Evolutionary conservation across 2,888 invertebrate species (phyloP), one percentile per base, ranked within the genome.

Genomic region (Eilema caniola): DNA sequence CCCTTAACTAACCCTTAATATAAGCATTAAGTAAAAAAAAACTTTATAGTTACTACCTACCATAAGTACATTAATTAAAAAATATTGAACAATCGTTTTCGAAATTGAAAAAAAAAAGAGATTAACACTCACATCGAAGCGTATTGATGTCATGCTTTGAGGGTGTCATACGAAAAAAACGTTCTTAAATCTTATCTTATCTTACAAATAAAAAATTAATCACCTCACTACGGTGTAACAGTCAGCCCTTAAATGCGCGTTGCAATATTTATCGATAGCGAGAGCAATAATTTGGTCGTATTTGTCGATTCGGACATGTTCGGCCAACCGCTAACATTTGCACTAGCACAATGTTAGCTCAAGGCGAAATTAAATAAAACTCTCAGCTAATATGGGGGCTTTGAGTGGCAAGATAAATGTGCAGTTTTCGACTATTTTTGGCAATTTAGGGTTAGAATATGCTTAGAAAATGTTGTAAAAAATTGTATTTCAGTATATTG

Each of bases 321-420:
- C 83, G 90, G 90, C 85, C 81, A 88, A 89, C 88, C 83, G 89
- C 92, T 83, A 93, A 95, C 94, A 93, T 90, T 92, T 90, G 86
- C 90, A 86, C 87, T 90, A 31, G 89, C 86, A 76, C 81, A 83
- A 83, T 93, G 90, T 94, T 93, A 90, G 92, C 92, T 88, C 88
- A 90, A 86, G 89, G 77, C 92, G 85, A 91, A 94, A 95, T 94
- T 95, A 95, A 95, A 95, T 95, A 93, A 93, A 92, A 92, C 92
- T 90, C 91, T 81, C 90, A 82, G 84, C 88, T 92, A 91, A 92
- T 92, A 89, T 82, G 82, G 85, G 87, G 87, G 89, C 85, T 71
- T 24, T 68, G 72, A 69, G 73, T 63, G 70, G 76, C 61, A 66
- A 66, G 53, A 74, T 74, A 72, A 71, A 37, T 33, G 20, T 63